Evolutionary conservation across 2,113 vertebrate genomes (phyloP), one percentile per base, ranked within the genome.

Genomic region (Heterocephalus glaber): DNA sequence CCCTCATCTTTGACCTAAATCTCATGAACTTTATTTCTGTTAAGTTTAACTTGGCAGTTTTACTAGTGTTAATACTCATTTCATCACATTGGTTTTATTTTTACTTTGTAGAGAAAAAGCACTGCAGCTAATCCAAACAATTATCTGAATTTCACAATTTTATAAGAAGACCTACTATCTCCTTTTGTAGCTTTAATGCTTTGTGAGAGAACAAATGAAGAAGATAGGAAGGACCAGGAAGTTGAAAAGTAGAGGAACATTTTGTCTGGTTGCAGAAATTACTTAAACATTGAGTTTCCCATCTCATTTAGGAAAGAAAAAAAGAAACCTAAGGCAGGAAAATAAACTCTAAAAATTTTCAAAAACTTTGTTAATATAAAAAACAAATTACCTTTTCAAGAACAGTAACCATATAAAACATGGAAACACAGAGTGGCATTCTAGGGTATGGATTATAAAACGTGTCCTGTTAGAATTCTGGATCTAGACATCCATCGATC

Each of bases 351-450:
- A 70, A 76, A 68, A 92, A 88, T 52, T 47, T 81, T 66, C 60
- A 47, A 86, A 85, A 86, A 81, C 81, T 92, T 95, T 93, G 41
- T 81, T 87, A 77, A 86, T 72, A 70, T 91, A 94, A 98, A 96
- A 91, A 90, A 26, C 72, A 44, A 94, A 91, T 87, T 66, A 84
- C 41, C 91, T 83, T 72, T 96, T 63, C 74, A 47, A 96, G 80
- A 96, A 90, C 65, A 94, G 61, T 72, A 87, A 66, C 7, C 82
- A 38, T 85, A 95, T 94, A 89, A 95, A 92, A 95, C 58, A 58
- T 95, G 84, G 81, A 97, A 44, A 91, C 85, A 82, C 35, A 60
- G 87, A 84, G 74, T 92, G 79, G 90, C 97, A 96, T 76, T 76
- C 77, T 86, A 58, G 85, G 93, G 72, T 89, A 10, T 44, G n/a